Conservation (phyloP, 2,113 vertebrate species). For the Todiramphus chloris region DNA sequence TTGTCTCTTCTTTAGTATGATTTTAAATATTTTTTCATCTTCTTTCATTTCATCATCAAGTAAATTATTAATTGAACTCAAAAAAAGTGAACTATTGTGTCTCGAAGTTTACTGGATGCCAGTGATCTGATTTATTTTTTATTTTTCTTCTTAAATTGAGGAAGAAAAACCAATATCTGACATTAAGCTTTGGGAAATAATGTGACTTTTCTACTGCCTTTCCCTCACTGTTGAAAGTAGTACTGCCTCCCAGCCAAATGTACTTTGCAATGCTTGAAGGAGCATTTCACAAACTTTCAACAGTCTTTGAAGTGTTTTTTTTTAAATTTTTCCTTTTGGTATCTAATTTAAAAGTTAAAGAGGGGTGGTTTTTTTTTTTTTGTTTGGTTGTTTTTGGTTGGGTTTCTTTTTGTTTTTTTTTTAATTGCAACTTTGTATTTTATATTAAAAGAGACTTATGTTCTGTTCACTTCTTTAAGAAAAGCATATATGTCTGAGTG, state of each 20-base stretch:
- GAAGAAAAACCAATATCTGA: slow-evolving; percentile 26
- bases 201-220: not conserved
- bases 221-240: not conserved
- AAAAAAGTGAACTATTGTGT: too few relatives aligned
- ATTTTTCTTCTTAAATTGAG: not conserved
- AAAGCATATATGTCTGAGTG: not conserved
- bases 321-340: not conserved
- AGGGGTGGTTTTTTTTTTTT: not conserved
- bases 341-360: not conserved
- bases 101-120: not conserved
- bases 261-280: not conserved
- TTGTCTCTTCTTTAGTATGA: slow-evolving; percentile 8
- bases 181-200: slow-evolving; percentile 10
- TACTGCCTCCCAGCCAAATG: not conserved
- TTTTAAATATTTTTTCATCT: slow-evolving; percentile 37
- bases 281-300: not conserved
- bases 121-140: not conserved
- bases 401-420: not conserved
- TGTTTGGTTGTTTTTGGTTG: too few relatives aligned
- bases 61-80: not conserved
- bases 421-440: not conserved
- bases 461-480: not conserved
- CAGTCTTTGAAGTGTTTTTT: not conserved
- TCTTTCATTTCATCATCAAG: slow-evolving; percentile 9
- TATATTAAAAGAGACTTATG: not conserved